These are phyloP conservation scores for Rallus limicola DNA, from an alignment of 2,113 vertebrate genomes.

Conservation along the genomic window DNA sequence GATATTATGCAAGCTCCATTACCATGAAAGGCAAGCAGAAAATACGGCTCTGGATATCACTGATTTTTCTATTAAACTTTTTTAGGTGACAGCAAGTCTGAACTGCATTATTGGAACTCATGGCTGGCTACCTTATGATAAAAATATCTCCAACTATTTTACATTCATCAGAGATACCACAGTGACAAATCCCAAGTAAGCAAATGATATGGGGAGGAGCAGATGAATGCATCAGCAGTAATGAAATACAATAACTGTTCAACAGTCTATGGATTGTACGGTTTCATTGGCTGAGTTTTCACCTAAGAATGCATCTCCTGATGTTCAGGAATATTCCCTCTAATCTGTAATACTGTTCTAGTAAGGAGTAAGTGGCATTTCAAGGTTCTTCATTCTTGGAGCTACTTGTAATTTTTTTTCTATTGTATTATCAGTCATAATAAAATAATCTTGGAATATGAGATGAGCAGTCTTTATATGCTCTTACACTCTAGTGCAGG, in stretches of 20 bases:
- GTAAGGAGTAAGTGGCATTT: not conserved
- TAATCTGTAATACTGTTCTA: not conserved
- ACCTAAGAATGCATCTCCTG: not conserved
- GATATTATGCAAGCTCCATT: not conserved
- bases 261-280: not conserved
- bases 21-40: not conserved
- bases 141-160: slow-evolving; percentile 98
- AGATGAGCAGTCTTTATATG: not conserved
- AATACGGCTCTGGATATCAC: not conserved
- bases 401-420: not conserved
- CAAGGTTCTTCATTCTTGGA: not conserved
- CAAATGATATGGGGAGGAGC: not conserved
- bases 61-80: not conserved
- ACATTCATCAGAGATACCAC: slow-evolving; percentile 96
- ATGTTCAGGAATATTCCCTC: not conserved
- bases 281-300: not conserved
- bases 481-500: not conserved
- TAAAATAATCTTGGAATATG: not conserved
- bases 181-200: slow-evolving; percentile 93
- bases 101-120: slow-evolving; percentile 91
- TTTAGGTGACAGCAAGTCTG: slow-evolving; percentile 88
- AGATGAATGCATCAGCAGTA: not conserved
- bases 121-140: slow-evolving; percentile 95
- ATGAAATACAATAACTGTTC: not conserved
- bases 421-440: not conserved